Percentiles rank a stretch among this genome's conserved stretches.
These are phyloP conservation scores for Hyppa rectilinea DNA, from an alignment of 2,888 invertebrate genomes.

Conservation along the genomic window DNA sequence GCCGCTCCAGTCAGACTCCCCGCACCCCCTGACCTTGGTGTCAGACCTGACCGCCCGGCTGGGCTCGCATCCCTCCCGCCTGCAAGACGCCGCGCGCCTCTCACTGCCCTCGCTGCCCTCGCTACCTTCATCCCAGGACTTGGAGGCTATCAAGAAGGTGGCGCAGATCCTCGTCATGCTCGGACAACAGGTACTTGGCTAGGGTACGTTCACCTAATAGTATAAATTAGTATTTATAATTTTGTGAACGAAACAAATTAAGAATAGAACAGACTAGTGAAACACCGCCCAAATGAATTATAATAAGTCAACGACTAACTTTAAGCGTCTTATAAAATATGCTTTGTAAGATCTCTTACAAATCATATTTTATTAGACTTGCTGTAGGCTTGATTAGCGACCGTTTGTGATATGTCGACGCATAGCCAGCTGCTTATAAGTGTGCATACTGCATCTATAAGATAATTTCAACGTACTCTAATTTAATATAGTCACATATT, in stretches of 20 bases:
- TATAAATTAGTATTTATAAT: not conserved
- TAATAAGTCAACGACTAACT: too few species aligned
- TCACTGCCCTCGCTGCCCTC: constrained; percentile 67
- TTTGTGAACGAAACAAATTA: not conserved
- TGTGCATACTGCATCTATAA: too few species aligned
- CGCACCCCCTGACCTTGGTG: constrained; percentile 66
- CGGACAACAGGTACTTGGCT: constrained; percentile 82
- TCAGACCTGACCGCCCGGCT: constrained; percentile 72
- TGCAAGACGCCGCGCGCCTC: constrained; percentile 68
- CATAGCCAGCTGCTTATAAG: too few species aligned
- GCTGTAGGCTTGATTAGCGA: too few species aligned
- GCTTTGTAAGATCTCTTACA: too few species aligned
- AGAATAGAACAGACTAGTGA: not conserved
- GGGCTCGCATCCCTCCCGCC: constrained; percentile 67
- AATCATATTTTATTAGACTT: too few species aligned
- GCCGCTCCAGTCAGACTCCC: constrained; percentile 39
- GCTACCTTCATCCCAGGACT: constrained; percentile 78
- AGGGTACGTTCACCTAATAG: constrained; percentile 13
- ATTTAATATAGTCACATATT: too few species aligned
- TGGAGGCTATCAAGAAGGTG: constrained; percentile 84
- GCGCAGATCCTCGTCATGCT: constrained; percentile 84
- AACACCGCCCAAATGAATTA: too few species aligned
- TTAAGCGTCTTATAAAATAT: too few species aligned
- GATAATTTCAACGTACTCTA: too few species aligned
- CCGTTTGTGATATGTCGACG: too few species aligned